A percentile compares a stretch with the other conserved stretches of the same genome.
These are phyloP conservation scores for Lutjanus argentimaculatus DNA, from an alignment of 2,797 vertebrate genomes.

Conservation along the genomic window DNA sequence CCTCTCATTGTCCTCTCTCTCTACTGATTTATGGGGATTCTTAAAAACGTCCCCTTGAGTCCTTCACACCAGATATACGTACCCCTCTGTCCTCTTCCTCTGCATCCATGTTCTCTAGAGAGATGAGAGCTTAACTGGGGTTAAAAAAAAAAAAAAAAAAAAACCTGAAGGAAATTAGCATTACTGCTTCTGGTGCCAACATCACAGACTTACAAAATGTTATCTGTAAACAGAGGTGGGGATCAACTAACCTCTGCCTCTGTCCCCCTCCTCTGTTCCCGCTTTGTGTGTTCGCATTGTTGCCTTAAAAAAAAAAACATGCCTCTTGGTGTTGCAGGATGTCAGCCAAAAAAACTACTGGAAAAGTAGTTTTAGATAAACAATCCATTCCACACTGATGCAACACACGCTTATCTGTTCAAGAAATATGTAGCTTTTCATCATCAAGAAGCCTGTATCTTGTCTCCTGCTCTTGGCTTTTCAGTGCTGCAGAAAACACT, in stretches of 20 bases:
- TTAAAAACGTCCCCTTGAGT: constrained; percentile 55
- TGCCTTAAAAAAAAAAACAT: constrained; percentile 6
- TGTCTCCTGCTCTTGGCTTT: constrained; percentile 1
- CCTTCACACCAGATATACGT: constrained; percentile 49
- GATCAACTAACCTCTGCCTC: background rate
- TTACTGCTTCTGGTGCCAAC: constrained; percentile 8
- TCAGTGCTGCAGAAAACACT: background rate
- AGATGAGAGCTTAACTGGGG: constrained; percentile 18
- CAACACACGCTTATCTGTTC: constrained; percentile 6
- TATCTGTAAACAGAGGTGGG: constrained; percentile 6
- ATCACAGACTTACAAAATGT: constrained; percentile 1
- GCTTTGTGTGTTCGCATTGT: constrained; percentile 16
- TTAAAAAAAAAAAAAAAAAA: background rate
- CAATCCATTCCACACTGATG: constrained; percentile 17
- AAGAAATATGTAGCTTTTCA: constrained; percentile 12
- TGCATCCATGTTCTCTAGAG: constrained; percentile 9
- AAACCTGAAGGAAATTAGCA: constrained; percentile 22
- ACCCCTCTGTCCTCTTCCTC: constrained; percentile 4
- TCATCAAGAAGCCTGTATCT: background rate
- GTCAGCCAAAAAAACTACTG: constrained; percentile 29
- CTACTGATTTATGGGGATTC: constrained; percentile 57
- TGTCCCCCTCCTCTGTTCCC: background rate
- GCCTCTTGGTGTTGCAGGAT: constrained; percentile 26
- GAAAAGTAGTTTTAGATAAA: constrained; percentile 11
- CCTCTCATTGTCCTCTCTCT: background rate